Evolutionary conservation across 2,888 invertebrate genomes (phyloP).

Genomic region (Lissocephala sabroskyi): DNA sequence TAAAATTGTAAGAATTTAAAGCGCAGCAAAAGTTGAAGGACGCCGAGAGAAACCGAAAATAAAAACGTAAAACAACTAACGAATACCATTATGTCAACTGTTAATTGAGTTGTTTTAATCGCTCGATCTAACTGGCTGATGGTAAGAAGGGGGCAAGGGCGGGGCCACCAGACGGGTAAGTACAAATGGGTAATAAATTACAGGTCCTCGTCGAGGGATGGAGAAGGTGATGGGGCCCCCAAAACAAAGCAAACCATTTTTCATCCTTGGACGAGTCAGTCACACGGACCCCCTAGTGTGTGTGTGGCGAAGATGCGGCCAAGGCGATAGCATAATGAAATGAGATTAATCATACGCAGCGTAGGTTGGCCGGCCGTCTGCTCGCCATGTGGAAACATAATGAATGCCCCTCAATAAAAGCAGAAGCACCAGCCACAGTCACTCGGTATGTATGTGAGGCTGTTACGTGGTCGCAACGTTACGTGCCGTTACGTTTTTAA

Average conservation of each 20-base stretch:
- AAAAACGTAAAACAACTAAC: conserved; percentile 41
- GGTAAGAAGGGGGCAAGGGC: background rate
- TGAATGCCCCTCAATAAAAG: conserved; percentile 9
- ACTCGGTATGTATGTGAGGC: background rate
- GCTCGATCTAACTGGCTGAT: conserved; percentile 1
- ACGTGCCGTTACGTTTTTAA: conserved; percentile 39
- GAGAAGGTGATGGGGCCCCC: conserved; percentile 4
- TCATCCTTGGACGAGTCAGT: conserved; percentile 41
- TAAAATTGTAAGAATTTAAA: conserved; percentile 56
- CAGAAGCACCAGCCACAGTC: conserved; percentile 1
- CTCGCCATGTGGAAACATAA: conserved; percentile 2
- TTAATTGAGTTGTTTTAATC: conserved; percentile 61
- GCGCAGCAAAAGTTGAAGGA: conserved; percentile 24
- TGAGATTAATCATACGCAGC: conserved; percentile 60
- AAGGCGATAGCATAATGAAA: conserved; percentile 52
- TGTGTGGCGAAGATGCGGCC: conserved; percentile 31
- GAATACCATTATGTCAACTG: conserved; percentile 63
- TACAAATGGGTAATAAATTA: conserved; percentile 35
- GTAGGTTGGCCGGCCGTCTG: conserved; percentile 16
- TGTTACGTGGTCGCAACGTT: conserved; percentile 33
- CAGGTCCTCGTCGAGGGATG: background rate
- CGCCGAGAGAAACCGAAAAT: conserved; percentile 15
- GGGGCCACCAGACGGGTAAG: conserved; percentile 13
- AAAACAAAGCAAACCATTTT: conserved; percentile 42
- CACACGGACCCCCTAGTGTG: conserved; percentile 13